These are phyloP conservation scores for Aricia artaxerxes DNA, from an alignment of 2,888 invertebrate species.

Conservation along the genomic window DNA sequence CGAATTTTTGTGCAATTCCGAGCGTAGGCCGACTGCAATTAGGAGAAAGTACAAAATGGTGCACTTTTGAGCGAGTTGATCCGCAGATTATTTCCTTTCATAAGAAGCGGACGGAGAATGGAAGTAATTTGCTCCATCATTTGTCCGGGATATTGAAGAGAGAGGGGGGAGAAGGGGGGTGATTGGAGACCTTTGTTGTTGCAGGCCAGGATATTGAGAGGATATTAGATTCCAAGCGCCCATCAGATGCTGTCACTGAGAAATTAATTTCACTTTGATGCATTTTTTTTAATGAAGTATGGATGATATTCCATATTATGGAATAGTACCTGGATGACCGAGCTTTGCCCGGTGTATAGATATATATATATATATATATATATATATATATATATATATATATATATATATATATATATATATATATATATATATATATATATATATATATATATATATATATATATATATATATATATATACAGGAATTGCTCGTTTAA, in stretches of 20 bases:
- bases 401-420: no score
- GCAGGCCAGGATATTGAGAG: slow-evolving; percentile 12
- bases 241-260: background rate
- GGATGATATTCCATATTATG: background rate
- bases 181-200: slow-evolving; percentile 28
- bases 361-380: no score
- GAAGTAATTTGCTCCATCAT: slow-evolving; percentile 33
- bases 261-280: background rate
- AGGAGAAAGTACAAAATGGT: slow-evolving; percentile 34
- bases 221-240: background rate
- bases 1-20: background rate
- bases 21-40: slow-evolving; percentile 25
- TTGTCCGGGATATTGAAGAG: slow-evolving; percentile 36
- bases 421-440: no score
- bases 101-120: slow-evolving; percentile 28
- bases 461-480: no score
- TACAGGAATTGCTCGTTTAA: no score
- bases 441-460: no score
- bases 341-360: no score
- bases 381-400: no score
- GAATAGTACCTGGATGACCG: background rate
- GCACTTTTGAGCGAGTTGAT: slow-evolving; percentile 32
- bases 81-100: slow-evolving; percentile 30
- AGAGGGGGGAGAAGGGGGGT: slow-evolving; percentile 36
- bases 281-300: background rate